Evolutionary conservation across 1,140 invertebrate species (phyloP), one percentile per base, ranked within the genome.

Genomic region (Schlechtendalia chinensis): DNA sequence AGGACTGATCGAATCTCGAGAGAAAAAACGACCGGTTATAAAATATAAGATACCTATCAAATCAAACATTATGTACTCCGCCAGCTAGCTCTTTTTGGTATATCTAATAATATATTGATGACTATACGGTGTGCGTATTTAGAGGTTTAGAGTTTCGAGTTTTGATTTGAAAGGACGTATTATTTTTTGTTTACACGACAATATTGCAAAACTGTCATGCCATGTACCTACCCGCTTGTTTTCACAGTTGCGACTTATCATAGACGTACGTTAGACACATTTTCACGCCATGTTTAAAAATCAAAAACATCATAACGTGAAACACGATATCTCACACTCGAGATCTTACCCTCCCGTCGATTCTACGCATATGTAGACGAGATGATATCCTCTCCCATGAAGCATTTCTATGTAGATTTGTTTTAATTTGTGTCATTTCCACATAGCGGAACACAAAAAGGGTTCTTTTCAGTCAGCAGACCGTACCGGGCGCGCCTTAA

Each of bases 211-310:
- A 77, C 58, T 45, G n/a, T 0, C 65, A n/a, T 8, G 32, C 32
- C 32, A 39, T 8, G 32, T 4, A 69, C 39, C 45, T 69, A 69
- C 74, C 45, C 22, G 22, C 54, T 77, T 77, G 32, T 77, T 77
- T 77, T 77, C 16, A 77, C 74, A 77, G 74, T 58, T 77, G 74
- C 56, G 54, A 39, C 32, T 45, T 56, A 77, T 77, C 74, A 77
- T 59, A 17, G 11, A 56, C 53, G n/a, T 32, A 8, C 16, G 29
- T 32, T 39, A 77, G 53, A 77, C 74, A 61, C 32, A 45, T 77
- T 77, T 61, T 77, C 74, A 77, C 74, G 56, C 56, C 74, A 77
- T 39, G 56, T 77, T 59, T 59, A 59, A 61, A 77, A 75, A 75
- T 75, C 72, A 45, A 75, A 58, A 77, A n/a, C 54, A n/a, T 29